Evolutionary conservation across 37 sponge, comb jelly and placozoan species (phyloP), one percentile per base, ranked within the genome.

Genomic region (Agelas oroides): DNA sequence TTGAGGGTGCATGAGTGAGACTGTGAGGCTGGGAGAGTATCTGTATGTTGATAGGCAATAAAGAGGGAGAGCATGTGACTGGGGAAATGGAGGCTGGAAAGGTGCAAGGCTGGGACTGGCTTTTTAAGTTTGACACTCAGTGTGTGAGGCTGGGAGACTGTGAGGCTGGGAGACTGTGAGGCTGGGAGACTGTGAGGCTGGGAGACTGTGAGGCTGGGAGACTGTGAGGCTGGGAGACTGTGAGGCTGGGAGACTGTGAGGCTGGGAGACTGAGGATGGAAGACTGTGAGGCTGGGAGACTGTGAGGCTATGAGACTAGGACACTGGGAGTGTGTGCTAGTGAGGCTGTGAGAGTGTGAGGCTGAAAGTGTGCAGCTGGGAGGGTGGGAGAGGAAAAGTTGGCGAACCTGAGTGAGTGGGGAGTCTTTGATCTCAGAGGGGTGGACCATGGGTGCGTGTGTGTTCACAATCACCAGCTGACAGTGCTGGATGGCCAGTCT

Each of bases 381-480:
- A 61, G 62, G 62, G 6, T 46, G 46, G 46, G 46, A 46, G 46
- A 46, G 46, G 46, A 14, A 5, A 34, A 78, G 79, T 12, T 36
- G 12, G 5, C 21, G 46, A 12, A 79, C 80, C 80, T 78, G 78
- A 19, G 74, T 84, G 58, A 84, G 79, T 35, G 90, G 90, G 2
- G 80, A 79, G 78, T 77, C 85, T 53, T 72, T 90, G 25, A 90
- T 74, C 20, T 81, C 70, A 0, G 54, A 31, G 17, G 25, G 75
- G 14, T 35, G 54, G 37, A 37, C 23, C 11, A 18, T 17, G 14
- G 76, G 76, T 16, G 78, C 34, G 77, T 81, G 75, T 19, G 69
- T 80, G 59, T 93, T 89, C 46, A 93, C 72, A 0, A 93, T 8
- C n/a, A 86, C 90, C 76, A 89, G 75, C 62, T 93, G 86, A 60